Percentiles rank a stretch among this genome's conserved stretches.
phyloP scores from a whole-genome alignment of 2,797 vertebrate genomes.

The Trichosurus vulpecula region DNA sequence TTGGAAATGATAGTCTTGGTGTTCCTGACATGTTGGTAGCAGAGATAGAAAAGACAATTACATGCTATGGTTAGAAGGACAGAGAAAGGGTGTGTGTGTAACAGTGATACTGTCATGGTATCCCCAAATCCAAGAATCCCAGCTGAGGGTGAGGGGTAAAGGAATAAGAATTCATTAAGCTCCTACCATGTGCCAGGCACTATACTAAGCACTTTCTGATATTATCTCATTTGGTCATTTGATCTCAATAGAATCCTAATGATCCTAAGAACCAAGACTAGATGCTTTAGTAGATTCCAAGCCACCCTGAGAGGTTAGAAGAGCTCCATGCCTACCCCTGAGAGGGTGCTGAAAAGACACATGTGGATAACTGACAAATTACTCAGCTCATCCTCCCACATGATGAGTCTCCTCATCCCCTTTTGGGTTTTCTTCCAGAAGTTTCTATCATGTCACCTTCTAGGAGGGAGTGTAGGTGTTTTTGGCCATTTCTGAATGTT shows the following conservation, averaged over 20 bases:
- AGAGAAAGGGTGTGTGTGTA: background rate
- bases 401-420: background rate
- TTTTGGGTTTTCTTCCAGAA: background rate
- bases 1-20: background rate
- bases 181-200: background rate
- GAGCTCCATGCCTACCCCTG: background rate
- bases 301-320: background rate
- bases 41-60: background rate
- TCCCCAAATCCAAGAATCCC: background rate
- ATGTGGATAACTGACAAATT: background rate
- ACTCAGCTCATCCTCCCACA: background rate
- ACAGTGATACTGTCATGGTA: background rate
- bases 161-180: background rate
- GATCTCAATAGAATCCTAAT: background rate
- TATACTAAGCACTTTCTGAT: background rate
- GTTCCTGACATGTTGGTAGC: background rate
- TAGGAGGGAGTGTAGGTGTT: background rate
- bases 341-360: background rate
- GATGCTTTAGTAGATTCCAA: background rate
- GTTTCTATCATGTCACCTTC: background rate
- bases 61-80: background rate
- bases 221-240: background rate
- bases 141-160: background rate
- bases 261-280: background rate
- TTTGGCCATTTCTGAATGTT: background rate